phyloP scores from a whole-genome alignment of 1,140 invertebrate genomes.

The Orchestia grillus region DNA sequence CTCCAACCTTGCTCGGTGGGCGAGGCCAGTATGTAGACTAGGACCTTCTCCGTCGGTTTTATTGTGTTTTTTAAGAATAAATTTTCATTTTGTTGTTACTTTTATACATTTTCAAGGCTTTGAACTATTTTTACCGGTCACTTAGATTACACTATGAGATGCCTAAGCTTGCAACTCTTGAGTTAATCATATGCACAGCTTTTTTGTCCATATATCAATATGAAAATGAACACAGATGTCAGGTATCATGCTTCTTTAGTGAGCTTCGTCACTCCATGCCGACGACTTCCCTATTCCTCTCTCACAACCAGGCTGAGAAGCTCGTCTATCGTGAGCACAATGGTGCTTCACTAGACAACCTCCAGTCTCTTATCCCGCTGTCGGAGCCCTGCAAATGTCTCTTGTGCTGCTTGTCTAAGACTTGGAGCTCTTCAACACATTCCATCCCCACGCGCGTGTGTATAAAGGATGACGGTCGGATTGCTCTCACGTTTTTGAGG shows the following conservation, averaged over 20 bases:
- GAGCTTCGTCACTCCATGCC: background rate
- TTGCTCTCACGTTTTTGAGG: background rate
- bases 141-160: background rate
- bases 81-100: background rate
- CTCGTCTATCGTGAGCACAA: background rate
- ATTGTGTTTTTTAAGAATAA: background rate
- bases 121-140: background rate
- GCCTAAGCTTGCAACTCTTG: background rate
- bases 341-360: background rate
- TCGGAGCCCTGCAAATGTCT: background rate
- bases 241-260: background rate
- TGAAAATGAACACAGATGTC: too few relatives aligned
- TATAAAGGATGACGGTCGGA: background rate
- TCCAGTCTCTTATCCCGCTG: background rate
- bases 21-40: background rate
- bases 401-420: background rate
- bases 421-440: background rate
- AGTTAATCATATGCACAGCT: background rate
- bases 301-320: background rate
- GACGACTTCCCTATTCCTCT: background rate
- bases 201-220: background rate
- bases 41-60: background rate
- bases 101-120: background rate
- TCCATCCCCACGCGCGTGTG: background rate
- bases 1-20: too few relatives aligned